Evolutionary conservation across 2,888 invertebrate genomes (phyloP).

Genomic region (Parascotia fuliginaria): DNA sequence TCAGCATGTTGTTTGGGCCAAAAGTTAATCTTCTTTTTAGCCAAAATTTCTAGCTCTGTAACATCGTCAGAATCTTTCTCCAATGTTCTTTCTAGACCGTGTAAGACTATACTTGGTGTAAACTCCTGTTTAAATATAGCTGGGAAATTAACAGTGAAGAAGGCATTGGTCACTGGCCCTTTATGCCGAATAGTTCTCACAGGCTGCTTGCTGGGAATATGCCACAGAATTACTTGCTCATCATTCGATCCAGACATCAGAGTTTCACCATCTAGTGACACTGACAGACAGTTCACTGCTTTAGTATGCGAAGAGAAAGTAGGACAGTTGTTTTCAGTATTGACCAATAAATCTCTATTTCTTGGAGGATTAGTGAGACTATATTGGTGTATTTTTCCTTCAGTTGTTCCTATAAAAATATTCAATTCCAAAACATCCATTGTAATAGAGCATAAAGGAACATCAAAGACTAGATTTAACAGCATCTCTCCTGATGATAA

Average conservation of each 20-base stretch:
- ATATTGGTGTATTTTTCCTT: slow-evolving; percentile 90
- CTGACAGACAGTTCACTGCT: slow-evolving; percentile 89
- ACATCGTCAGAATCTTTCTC: slow-evolving; percentile 80
- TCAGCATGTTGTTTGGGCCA: slow-evolving; percentile 61
- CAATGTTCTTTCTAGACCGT: slow-evolving; percentile 87
- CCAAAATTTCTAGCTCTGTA: slow-evolving; percentile 74
- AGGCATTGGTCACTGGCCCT: slow-evolving; percentile 90
- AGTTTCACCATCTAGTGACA: slow-evolving; percentile 89
- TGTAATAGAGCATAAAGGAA: slow-evolving; percentile 88
- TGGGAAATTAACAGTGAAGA: slow-evolving; percentile 86
- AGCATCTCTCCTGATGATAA: slow-evolving; percentile 89
- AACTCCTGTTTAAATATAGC: slow-evolving; percentile 87
- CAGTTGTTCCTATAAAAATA: slow-evolving; percentile 90
- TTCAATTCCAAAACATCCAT: slow-evolving; percentile 89
- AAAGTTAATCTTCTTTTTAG: slow-evolving; percentile 69
- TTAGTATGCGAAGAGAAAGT: slow-evolving; percentile 89
- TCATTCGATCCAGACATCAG: slow-evolving; percentile 92
- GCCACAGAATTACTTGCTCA: slow-evolving; percentile 92
- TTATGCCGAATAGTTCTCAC: slow-evolving; percentile 89
- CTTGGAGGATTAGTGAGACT: slow-evolving; percentile 89
- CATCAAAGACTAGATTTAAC: slow-evolving; percentile 90
- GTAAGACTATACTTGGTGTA: slow-evolving; percentile 83
- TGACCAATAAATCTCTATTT: slow-evolving; percentile 87
- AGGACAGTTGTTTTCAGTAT: slow-evolving; percentile 76
- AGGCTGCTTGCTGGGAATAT: slow-evolving; percentile 91